These are phyloP conservation scores for Sceloporus undulatus DNA, from an alignment of 2,113 vertebrate species.

Conservation along the genomic window DNA sequence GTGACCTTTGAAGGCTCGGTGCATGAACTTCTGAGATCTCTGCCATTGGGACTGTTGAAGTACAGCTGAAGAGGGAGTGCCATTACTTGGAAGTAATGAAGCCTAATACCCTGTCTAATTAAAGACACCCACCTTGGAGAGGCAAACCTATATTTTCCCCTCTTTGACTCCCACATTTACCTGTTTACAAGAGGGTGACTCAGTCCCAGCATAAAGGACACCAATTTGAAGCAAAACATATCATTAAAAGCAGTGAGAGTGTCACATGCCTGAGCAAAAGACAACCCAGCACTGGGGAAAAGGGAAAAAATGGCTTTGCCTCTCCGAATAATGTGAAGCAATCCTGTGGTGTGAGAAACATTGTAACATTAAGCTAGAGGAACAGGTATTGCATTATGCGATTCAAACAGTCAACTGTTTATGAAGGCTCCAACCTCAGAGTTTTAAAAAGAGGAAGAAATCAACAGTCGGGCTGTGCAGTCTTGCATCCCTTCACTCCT, in stretches of 20 bases:
- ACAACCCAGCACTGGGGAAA: constrained; percentile 71
- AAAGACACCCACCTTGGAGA: constrained; percentile 75
- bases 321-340: constrained; percentile 77
- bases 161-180: constrained; percentile 75
- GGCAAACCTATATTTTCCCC: constrained; percentile 70
- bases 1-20: not conserved
- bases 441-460: constrained; percentile 76
- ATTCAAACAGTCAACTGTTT: constrained; percentile 78
- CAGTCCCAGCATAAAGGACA: constrained; percentile 75
- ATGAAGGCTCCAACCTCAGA: constrained; percentile 72
- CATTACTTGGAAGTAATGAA: constrained; percentile 52
- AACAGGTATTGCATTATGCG: constrained; percentile 79
- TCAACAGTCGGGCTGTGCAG: constrained; percentile 42
- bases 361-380: constrained; percentile 79
- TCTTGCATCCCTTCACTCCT: not conserved
- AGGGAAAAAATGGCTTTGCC: constrained; percentile 69
- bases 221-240: constrained; percentile 77
- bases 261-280: constrained; percentile 70
- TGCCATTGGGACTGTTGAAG: too few species aligned
- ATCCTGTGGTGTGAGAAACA: constrained; percentile 79
- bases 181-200: constrained; percentile 75
- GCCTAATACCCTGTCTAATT: constrained; percentile 69
- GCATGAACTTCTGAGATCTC: not conserved
- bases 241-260: constrained; percentile 79
- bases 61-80: not conserved